Base-by-base conservation (phyloP, 2,113 vertebrate genomes). In the Cyprinodon tularosa region DNA sequence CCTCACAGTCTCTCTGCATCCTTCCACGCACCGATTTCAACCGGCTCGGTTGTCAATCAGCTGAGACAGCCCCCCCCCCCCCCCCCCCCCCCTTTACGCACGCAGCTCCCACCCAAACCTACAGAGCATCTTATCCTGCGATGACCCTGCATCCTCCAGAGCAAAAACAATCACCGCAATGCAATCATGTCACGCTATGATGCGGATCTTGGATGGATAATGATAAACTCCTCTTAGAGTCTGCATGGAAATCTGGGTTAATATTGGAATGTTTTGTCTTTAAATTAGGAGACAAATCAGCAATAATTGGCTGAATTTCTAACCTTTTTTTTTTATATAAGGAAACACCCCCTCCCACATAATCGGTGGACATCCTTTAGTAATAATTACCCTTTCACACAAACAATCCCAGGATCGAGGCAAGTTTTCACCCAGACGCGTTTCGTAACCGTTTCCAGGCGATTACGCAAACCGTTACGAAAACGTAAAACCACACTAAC, bases 381-480 rank as follows among this genome's bases (percentile, higher is more conserved):
- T 14, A 4, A 57, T n/a, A 20, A n/a, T 10, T 20, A 57, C 17
- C 17, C 50, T 57, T 57, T 57, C 50, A 57, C 17, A 14, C 20
- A 57, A 57, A n/a, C 17, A 10, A 14, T n/a, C 50, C 17, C 20
- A 57, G 50, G 10, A 57, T 57, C 17, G 20, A n/a, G 20, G 20
- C 20, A n/a, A 20, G 6, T 20, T 57, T 68, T 44, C 73, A 82
- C 15, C 71, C 38, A 64, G 60, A 36, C 74, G 0, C 2, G 3
- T 91, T 86, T 81, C 77, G 88, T 88, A 92, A 91, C 76, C 44
- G 53, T 13, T 50, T 13, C 48, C 38, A n/a, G 17, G 8, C 65
- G 22, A 15, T 94, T 92, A 93, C 89, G 88, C 89, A 94, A 93
- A 91, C 76, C 60, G 3, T 92, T 92, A 91, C 69, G 78, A 90